A percentile compares a stretch with the other conserved stretches of the same genome.
Conservation (phyloP, 2,113 vertebrate species). For the Callorhinus ursinus region DNA sequence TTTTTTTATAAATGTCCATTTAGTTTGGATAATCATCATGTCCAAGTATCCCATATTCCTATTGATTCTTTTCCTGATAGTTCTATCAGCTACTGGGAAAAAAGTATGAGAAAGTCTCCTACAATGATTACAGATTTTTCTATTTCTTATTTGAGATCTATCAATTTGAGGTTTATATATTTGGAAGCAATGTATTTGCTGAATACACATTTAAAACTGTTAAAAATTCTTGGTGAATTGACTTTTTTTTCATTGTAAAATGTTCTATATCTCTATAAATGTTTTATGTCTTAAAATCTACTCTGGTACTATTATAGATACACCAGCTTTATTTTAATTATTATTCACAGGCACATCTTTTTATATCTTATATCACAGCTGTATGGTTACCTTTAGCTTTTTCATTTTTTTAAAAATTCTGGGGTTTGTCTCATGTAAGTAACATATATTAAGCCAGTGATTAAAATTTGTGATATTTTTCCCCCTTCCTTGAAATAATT, state of each 20-base stretch:
- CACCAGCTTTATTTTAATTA: conserved; percentile 42
- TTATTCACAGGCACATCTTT: not conserved
- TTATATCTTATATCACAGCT: not conserved
- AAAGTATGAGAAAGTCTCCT: not conserved
- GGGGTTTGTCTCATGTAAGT: not conserved
- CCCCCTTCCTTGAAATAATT: not conserved
- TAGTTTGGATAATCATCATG: not conserved
- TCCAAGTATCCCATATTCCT: not conserved
- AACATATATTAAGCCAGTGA: not conserved
- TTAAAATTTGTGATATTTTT: not conserved
- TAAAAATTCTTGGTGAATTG: not conserved
- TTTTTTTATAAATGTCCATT: not conserved
- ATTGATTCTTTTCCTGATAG: not conserved
- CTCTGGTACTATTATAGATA: not conserved
- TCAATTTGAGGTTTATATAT: not conserved
- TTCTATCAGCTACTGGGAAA: not conserved
- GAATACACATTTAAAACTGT: not conserved
- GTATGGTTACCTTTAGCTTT: not conserved
- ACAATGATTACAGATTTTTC: not conserved
- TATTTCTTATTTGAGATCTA: not conserved
- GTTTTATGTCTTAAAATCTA: conserved; percentile 21
- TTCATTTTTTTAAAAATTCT: not conserved
- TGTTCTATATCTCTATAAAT: not conserved
- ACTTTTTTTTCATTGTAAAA: not conserved
- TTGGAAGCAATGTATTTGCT: not conserved